Base-by-base conservation (phyloP, 2,888 invertebrate genomes). In the Dorcus parallelipipedus region DNA sequence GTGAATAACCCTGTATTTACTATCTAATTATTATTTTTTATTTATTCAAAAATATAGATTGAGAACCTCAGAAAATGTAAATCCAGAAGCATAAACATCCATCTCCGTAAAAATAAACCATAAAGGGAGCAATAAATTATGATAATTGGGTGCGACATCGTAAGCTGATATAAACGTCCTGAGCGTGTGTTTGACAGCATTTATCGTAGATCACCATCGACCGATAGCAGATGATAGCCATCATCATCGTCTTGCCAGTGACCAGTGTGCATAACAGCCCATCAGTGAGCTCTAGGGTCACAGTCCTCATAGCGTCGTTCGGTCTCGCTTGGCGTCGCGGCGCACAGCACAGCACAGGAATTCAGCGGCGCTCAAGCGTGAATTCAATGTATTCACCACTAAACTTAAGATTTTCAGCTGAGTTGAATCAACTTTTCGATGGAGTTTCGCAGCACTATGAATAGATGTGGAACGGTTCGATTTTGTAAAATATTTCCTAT, bases 111-210 rank as follows among this genome's bases (percentile, higher is more conserved):
- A 33, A 33, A 33, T 33, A 47, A 48, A 48, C 49, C 41, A 54
- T 49, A 40, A 49, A 49, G 49, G 43, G 38, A 54, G 49, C 47
- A 52, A 59, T 59, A 54, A 52, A 52, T 56, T 53, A 56, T 48
- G 49, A 59, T 52, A 59, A 59, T 59, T 52, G 55, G 41, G 62
- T 62, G 62, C 57, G 62, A 59, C 59, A 39, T 45, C 58, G 51
- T 56, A 52, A 48, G 56, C 50, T 59, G 59, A 57, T 56, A 59
- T 59, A 61, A 58, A 50, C 42, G 43, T 55, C 59, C 52, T 54
- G 59, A 63, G 64, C 62, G 64, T 66, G 66, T 64, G 61, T 64
- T 65, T 65, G 66, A 66, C 64, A 62, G 62, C 53, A 53, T 45
- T 49, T 59, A 56, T 61, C 59, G 60, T 65, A 64, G 61, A 60